Conservation (phyloP, 2,888 invertebrate genomes). For the Nemurella pictetii region DNA sequence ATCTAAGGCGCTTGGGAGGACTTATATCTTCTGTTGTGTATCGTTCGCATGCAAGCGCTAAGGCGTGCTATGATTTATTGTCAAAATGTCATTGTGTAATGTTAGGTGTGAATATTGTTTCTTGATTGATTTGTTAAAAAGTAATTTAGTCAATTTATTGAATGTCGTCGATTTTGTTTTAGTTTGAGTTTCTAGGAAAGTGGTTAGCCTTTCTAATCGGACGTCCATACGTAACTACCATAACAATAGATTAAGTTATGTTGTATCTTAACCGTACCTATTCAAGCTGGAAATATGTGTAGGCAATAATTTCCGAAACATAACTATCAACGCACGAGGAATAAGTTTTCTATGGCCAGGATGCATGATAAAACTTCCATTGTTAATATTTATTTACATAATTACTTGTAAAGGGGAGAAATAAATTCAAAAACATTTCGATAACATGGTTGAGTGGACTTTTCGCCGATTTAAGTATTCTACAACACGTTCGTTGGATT, state of each 20-base stretch:
- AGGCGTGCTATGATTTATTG: neutral
- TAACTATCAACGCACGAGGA: constrained; percentile 20
- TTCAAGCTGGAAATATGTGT: constrained; percentile 34
- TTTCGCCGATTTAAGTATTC: neutral
- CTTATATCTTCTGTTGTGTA: neutral
- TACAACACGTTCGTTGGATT: too few relatives aligned
- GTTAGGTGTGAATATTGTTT: neutral
- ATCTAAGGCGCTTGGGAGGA: neutral
- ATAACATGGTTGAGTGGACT: neutral
- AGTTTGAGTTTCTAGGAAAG: constrained; percentile 6
- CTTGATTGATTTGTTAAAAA: neutral
- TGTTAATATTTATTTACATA: too few relatives aligned
- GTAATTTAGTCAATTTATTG: neutral
- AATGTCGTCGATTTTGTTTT: neutral
- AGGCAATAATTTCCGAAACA: constrained; percentile 33
- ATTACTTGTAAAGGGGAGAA: neutral
- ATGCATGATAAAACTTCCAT: neutral
- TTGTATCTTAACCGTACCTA: constrained; percentile 1
- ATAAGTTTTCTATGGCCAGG: neutral
- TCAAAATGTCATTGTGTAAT: neutral
- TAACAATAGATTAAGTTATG: neutral
- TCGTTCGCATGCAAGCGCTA: neutral
- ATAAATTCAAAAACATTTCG: neutral
- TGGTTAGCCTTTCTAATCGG: constrained; percentile 9
- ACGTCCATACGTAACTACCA: neutral